Evolutionary conservation across 2,113 vertebrate species (phyloP).

Genomic region (Stomatorhinus ivindoensis): DNA sequence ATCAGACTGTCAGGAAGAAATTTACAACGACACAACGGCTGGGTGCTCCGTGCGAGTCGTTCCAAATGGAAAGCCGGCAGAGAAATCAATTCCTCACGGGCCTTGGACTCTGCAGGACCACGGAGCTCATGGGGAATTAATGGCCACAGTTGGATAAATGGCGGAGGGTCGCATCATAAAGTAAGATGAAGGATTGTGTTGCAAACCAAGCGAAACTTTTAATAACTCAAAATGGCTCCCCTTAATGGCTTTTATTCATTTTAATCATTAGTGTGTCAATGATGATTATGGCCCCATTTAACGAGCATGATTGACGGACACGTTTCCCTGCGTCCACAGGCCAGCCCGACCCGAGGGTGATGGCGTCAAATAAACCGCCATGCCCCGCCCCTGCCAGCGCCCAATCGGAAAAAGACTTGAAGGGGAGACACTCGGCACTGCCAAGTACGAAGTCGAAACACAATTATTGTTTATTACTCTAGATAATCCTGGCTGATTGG

Average conservation of each 20-base stretch:
- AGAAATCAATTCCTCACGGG: conserved; percentile 9
- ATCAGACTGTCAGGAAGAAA: conserved; percentile 69
- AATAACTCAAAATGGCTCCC: conserved; percentile 92
- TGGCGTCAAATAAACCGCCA: not conserved
- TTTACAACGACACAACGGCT: conserved; percentile 62
- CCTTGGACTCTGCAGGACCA: not conserved
- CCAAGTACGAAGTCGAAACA: not conserved
- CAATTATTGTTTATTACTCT: not conserved
- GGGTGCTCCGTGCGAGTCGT: conserved; percentile 65
- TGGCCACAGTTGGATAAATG: conserved; percentile 75
- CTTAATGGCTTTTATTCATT: conserved; percentile 99
- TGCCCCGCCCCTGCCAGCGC: not conserved
- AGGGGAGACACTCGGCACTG: not conserved
- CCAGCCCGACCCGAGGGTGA: not conserved
- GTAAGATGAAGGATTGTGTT: conserved; percentile 83
- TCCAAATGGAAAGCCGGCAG: conserved; percentile 66
- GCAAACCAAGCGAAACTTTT: conserved; percentile 82
- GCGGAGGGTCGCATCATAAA: conserved; percentile 86
- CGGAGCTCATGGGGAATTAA: conserved; percentile 63
- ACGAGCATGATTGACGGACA: conserved; percentile 84
- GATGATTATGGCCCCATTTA: conserved; percentile 96
- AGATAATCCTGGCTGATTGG: not conserved
- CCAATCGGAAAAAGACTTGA: not conserved
- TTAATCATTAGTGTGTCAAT: conserved; percentile 99
- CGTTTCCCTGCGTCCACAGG: conserved; percentile 53